A percentile compares a stretch with the other conserved stretches of the same genome.
Evolutionary conservation across 2,113 vertebrate species (phyloP).

Genomic region (Plectropomus leopardus): DNA sequence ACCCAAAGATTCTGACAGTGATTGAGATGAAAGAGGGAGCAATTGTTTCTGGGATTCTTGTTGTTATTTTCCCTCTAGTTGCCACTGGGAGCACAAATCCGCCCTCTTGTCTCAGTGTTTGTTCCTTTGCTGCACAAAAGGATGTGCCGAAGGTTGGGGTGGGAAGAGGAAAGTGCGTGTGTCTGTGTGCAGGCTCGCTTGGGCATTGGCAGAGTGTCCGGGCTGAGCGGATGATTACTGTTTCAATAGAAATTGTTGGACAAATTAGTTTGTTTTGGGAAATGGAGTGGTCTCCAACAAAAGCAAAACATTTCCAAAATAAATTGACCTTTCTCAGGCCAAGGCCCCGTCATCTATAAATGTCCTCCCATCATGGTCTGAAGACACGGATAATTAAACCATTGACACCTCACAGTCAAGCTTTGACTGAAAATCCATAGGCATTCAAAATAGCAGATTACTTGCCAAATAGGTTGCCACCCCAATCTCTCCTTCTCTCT

Average conservation of each 20-base stretch:
- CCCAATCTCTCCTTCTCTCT: not conserved
- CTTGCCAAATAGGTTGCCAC: conserved; percentile 54
- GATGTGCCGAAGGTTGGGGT: not conserved
- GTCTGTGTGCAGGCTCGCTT: not conserved
- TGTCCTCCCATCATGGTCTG: conserved; percentile 60
- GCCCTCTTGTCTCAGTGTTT: conserved; percentile 20
- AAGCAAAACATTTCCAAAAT: conserved; percentile 58
- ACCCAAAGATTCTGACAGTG: conserved; percentile 7
- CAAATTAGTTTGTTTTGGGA: conserved; percentile 35
- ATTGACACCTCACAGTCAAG: conserved; percentile 51
- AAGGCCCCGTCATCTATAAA: conserved; percentile 45
- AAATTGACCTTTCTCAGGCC: conserved; percentile 54
- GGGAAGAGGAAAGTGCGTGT: not conserved
- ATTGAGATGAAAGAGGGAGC: conserved; percentile 25
- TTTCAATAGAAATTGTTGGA: not conserved
- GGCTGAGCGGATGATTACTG: conserved; percentile 26
- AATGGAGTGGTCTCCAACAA: not conserved
- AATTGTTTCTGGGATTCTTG: conserved; percentile 29
- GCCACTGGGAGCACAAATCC: conserved; percentile 19
- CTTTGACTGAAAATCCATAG: conserved; percentile 76
- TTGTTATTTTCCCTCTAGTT: conserved; percentile 8
- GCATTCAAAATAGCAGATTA: conserved; percentile 74
- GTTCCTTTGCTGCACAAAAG: conserved; percentile 14
- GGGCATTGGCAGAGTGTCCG: not conserved
- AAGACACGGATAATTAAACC: conserved; percentile 70